Evolutionary conservation across 1,140 invertebrate species (phyloP).

Genomic region (Heliconius hermathena): DNA sequence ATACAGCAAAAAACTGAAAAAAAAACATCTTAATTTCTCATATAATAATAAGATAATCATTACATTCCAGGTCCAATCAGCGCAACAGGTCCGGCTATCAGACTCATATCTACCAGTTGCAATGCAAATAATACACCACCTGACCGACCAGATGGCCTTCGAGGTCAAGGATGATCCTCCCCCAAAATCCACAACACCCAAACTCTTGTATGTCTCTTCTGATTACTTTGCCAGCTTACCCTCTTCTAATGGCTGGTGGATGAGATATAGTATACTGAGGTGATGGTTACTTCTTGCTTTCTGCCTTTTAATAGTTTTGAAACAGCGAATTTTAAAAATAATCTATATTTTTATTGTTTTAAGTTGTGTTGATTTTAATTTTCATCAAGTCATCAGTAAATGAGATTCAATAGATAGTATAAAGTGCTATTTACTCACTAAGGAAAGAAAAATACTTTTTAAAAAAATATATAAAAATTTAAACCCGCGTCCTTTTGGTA

Average conservation of each 20-base stretch:
- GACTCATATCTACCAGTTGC: constrained; percentile 82
- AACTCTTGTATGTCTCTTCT: constrained; percentile 48
- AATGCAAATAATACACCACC: constrained; percentile 83
- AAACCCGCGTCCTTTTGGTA: too few species aligned
- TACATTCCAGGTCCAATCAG: constrained; percentile 60
- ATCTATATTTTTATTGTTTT: too few species aligned
- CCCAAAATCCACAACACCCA: constrained; percentile 56
- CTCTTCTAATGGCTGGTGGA: constrained; percentile 43
- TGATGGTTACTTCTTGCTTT: constrained; percentile 41
- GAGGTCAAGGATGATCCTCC: constrained; percentile 72
- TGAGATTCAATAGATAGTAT: too few species aligned
- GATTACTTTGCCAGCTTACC: constrained; percentile 39
- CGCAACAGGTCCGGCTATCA: constrained; percentile 65
- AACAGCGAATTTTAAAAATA: too few species aligned
- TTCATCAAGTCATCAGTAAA: too few species aligned
- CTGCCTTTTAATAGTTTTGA: not conserved
- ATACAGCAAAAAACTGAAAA: too few species aligned
- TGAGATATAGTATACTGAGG: constrained; percentile 41
- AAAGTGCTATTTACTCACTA: too few species aligned
- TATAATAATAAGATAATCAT: not conserved
- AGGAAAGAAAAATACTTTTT: too few species aligned
- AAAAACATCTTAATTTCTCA: not conserved
- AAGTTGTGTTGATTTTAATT: too few species aligned
- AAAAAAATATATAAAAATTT: too few species aligned
- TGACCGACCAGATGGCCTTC: constrained; percentile 83